phyloP scores from a whole-genome alignment of 2,797 vertebrate genomes.

The Bradypus variegatus region DNA sequence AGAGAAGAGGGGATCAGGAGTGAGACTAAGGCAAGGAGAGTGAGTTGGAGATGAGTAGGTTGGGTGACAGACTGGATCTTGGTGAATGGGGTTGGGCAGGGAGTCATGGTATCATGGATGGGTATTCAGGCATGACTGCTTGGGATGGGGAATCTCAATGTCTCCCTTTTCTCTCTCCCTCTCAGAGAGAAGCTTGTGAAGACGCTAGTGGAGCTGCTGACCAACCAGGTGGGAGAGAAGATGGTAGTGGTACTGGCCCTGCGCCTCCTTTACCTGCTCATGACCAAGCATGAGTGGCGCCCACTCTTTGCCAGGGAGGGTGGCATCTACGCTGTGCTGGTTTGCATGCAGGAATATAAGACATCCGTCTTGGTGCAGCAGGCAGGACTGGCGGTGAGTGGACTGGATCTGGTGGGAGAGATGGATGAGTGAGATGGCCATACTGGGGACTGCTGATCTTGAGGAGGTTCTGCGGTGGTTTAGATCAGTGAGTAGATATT shows the following conservation, averaged over 20 bases:
- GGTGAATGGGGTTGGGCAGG: not conserved
- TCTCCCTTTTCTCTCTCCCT: not conserved
- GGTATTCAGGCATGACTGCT: not conserved
- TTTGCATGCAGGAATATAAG: constrained; percentile 85
- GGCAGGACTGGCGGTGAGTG: constrained; percentile 86
- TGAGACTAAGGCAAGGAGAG: not conserved
- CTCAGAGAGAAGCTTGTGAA: constrained; percentile 87
- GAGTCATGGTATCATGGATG: not conserved
- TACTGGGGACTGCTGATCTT: not conserved
- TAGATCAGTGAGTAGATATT: not conserved
- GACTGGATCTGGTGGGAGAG: not conserved
- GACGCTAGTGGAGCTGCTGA: constrained; percentile 84
- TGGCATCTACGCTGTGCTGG: constrained; percentile 86
- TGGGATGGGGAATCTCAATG: not conserved
- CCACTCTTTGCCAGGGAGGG: constrained; percentile 89
- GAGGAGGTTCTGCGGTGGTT: not conserved
- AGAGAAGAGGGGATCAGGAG: not conserved
- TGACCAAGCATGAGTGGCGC: constrained; percentile 85
- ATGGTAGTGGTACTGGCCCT: constrained; percentile 74
- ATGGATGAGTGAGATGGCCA: not conserved
- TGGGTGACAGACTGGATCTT: not conserved
- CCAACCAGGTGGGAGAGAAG: constrained; percentile 76
- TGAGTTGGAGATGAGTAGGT: not conserved
- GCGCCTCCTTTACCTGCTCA: constrained; percentile 80
- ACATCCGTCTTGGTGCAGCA: constrained; percentile 81